phyloP scores from a whole-genome alignment of 2,888 invertebrate species.

The Calameuta idolon region DNA sequence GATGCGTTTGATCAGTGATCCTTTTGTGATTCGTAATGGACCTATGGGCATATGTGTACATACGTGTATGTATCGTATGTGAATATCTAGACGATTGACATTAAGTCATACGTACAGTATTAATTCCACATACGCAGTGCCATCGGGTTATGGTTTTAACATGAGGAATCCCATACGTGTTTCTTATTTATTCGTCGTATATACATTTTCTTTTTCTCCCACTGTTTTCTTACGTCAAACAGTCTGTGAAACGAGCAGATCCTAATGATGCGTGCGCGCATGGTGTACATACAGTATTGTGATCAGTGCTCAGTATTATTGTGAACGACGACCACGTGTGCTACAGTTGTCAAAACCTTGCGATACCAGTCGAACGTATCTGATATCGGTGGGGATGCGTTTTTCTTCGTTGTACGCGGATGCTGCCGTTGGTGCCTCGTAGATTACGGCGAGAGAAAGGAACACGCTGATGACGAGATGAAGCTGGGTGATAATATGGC shows the following conservation, averaged over 20 bases:
- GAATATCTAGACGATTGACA: not conserved
- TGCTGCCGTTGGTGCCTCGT: not conserved
- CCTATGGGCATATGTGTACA: not conserved
- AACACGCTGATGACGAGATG: constrained; percentile 41
- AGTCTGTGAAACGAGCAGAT: not conserved
- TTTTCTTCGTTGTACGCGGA: not conserved
- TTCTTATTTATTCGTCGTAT: not conserved
- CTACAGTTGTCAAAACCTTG: not conserved
- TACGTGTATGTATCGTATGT: not conserved
- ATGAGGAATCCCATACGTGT: not conserved
- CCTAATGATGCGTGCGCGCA: not conserved
- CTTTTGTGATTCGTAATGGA: not conserved
- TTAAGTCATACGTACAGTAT: not conserved
- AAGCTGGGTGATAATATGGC: constrained; percentile 59
- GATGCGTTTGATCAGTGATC: not conserved
- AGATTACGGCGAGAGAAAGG: not conserved
- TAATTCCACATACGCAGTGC: not conserved
- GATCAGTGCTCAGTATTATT: not conserved
- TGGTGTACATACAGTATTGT: not conserved
- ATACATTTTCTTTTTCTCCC: not conserved
- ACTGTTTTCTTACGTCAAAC: not conserved
- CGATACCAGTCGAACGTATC: not conserved
- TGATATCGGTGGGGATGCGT: not conserved
- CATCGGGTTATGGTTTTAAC: not conserved
- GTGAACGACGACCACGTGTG: not conserved